A percentile compares a stretch with the other conserved stretches of the same genome.
Conservation (phyloP, 2,888 invertebrate genomes). For the Drosophila multiciliata region DNA sequence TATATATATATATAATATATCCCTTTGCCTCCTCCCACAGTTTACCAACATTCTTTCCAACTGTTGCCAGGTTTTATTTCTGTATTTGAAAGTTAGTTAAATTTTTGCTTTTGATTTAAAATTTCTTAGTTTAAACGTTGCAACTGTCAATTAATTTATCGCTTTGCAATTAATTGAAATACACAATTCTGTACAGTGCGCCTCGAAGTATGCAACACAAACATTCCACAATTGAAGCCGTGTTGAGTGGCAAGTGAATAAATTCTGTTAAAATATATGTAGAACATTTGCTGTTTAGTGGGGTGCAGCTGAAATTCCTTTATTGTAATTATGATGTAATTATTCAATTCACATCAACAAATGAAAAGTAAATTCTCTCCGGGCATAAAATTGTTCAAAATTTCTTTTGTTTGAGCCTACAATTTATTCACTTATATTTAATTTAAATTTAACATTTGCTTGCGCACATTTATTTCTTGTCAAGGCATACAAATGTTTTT, state of each 20-base stretch:
- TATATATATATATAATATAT: neutral
- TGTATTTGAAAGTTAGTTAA: neutral
- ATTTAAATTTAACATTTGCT: slow-evolving; percentile 16
- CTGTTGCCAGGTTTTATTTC: neutral
- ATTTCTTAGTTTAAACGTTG: neutral
- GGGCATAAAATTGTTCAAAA: neutral
- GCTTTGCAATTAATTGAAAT: slow-evolving; percentile 23
- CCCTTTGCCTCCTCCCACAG: neutral
- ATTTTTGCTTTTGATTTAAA: neutral
- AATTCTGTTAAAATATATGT: neutral
- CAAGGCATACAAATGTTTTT: slow-evolving; percentile 23
- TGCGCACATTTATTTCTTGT: slow-evolving; percentile 20
- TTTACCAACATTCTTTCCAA: neutral
- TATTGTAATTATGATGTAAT: neutral
- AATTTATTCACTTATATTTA: slow-evolving; percentile 46
- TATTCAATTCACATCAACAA: neutral
- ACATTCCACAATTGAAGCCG: slow-evolving; percentile 4
- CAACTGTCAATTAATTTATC: slow-evolving; percentile 67
- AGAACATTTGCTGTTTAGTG: neutral
- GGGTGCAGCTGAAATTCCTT: neutral
- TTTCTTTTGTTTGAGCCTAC: slow-evolving; percentile 23
- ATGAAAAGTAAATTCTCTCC: too few species aligned
- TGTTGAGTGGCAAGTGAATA: neutral
- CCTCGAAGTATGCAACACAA: slow-evolving; percentile 34
- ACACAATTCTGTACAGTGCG: slow-evolving; percentile 16